phyloP scores from a whole-genome alignment of 2,888 invertebrate genomes.

The Dolichopus griseipennis region DNA sequence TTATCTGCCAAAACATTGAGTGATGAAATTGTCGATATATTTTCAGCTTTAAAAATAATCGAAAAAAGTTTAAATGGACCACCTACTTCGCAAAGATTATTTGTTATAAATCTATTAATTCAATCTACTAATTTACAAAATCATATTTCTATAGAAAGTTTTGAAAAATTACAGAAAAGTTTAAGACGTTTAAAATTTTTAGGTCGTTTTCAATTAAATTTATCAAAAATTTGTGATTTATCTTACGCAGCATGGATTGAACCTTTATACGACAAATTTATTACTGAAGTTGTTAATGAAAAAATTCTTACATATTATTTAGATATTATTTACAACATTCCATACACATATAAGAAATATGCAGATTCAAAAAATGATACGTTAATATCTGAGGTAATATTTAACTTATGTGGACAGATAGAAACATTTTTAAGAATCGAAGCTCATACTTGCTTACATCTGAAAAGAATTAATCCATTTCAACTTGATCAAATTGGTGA shows the following conservation, averaged over 20 bases:
- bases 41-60: constrained; percentile 67
- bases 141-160: constrained; percentile 20
- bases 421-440: constrained; percentile 89
- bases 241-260: constrained; percentile 73
- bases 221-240: constrained; percentile 59
- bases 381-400: constrained; percentile 46
- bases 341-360: not conserved
- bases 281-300: constrained; percentile 39
- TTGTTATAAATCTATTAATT: constrained; percentile 47
- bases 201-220: constrained; percentile 49
- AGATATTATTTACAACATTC: not conserved
- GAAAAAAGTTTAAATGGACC: constrained; percentile 59
- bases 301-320: not conserved
- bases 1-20: constrained; percentile 56
- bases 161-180: constrained; percentile 51
- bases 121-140: constrained; percentile 4
- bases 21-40: constrained; percentile 56
- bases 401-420: constrained; percentile 72
- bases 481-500: constrained; percentile 31
- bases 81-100: constrained; percentile 53
- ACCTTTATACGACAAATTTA: constrained; percentile 65
- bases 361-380: not conserved
- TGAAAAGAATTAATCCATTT: constrained; percentile 65
- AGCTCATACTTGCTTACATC: constrained; percentile 82
- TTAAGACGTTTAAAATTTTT: constrained; percentile 58